phyloP scores from a whole-genome alignment of 2,888 invertebrate genomes.

The Dryomyza anilis region DNA sequence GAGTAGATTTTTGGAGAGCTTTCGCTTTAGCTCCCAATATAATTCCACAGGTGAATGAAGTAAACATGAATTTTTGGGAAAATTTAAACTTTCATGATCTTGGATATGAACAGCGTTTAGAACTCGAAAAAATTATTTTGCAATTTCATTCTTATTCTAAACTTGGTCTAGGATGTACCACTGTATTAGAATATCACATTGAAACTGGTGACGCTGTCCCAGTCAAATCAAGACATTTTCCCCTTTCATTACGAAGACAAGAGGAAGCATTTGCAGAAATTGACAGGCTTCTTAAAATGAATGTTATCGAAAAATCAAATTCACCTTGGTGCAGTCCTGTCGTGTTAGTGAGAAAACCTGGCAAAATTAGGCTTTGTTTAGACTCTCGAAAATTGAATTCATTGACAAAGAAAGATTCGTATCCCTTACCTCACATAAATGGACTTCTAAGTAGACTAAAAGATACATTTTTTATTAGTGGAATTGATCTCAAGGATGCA shows the following conservation, averaged over 20 bases:
- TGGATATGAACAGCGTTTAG: not conserved
- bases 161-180: not conserved
- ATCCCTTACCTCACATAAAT: no score
- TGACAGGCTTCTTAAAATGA: not conserved
- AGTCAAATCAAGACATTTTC: not conserved
- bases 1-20: no score
- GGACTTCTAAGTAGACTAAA: no score
- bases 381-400: not conserved
- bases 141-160: not conserved
- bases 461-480: no score
- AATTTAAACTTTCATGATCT: not conserved
- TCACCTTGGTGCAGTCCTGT: slow-evolving; percentile 30
- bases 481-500: no score
- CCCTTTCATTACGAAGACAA: not conserved
- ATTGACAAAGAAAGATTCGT: not conserved
- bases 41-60: no score
- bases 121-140: not conserved
- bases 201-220: not conserved
- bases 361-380: no score
- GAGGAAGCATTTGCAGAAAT: not conserved
- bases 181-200: no score
- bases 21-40: no score
- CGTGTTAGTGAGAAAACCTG: no score
- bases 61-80: not conserved
- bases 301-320: slow-evolving; percentile 3